Evolutionary conservation across 2,888 invertebrate species (phyloP).

Genomic region (Theretra japonica): DNA sequence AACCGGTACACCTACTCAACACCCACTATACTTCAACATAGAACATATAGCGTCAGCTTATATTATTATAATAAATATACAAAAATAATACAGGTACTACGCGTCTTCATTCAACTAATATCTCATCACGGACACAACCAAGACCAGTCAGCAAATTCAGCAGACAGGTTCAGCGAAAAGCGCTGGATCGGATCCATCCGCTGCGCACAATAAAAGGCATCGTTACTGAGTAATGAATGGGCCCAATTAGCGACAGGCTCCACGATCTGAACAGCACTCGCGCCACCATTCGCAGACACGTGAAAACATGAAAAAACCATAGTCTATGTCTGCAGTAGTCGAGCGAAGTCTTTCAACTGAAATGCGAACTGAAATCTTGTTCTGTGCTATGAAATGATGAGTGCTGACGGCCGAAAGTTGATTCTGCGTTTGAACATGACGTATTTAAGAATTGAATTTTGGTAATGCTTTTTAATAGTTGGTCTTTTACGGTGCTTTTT

Average conservation of each 20-base stretch:
- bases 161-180: conserved; percentile 1
- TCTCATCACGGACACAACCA: too few relatives aligned
- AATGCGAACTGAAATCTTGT: neutral
- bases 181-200: conserved; percentile 22
- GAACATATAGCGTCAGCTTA: too few relatives aligned
- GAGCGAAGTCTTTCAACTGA: neutral
- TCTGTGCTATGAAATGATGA: neutral
- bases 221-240: conserved; percentile 41
- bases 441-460: too few relatives aligned
- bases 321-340: neutral
- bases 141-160: neutral
- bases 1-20: too few relatives aligned
- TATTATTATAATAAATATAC: too few relatives aligned
- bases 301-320: conserved; percentile 25
- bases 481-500: too few relatives aligned
- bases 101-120: too few relatives aligned
- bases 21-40: too few relatives aligned
- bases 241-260: conserved; percentile 40
- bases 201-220: conserved; percentile 22
- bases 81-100: too few relatives aligned
- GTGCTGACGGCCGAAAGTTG: too few relatives aligned
- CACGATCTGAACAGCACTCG: conserved; percentile 27
- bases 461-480: too few relatives aligned
- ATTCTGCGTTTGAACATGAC: too few relatives aligned
- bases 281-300: conserved; percentile 28